These are phyloP conservation scores for Sialia sialis DNA, from an alignment of 2,113 vertebrate species.

Conservation along the genomic window DNA sequence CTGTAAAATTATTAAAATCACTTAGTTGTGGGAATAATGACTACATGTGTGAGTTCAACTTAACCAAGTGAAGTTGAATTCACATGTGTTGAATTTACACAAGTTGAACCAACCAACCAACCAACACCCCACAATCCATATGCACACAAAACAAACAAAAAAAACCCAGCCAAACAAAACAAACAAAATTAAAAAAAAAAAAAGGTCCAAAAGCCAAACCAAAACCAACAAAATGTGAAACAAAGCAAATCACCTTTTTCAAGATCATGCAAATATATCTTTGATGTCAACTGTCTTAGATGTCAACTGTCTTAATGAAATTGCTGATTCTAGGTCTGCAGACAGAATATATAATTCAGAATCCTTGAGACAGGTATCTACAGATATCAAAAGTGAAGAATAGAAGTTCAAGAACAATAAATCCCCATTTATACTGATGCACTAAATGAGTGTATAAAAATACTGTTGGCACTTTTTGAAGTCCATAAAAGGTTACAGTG, in stretches of 20 bases:
- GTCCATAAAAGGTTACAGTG: neutral
- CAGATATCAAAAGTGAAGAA: neutral
- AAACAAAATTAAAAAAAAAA: neutral
- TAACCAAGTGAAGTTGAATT: neutral
- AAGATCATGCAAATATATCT: neutral
- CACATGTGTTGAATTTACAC: too few relatives aligned
- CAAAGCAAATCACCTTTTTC: neutral
- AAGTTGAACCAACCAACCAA: neutral
- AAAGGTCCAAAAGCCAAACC: fast-evolving
- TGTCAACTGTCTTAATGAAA: neutral
- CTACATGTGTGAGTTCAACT: neutral
- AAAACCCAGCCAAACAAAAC: neutral
- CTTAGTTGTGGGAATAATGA: neutral
- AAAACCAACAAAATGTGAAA: neutral
- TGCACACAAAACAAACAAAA: neutral
- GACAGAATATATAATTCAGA: neutral
- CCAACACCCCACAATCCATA: neutral
- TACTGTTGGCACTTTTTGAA: neutral
- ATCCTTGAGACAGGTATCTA: neutral
- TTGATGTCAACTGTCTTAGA: neutral
- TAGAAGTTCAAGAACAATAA: neutral
- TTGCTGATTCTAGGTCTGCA: neutral
- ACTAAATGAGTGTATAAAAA: neutral
- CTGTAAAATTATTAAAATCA: neutral
- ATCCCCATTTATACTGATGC: neutral